phyloP scores from a whole-genome alignment of 2,888 invertebrate genomes.

The Zaprionus bogoriensis region DNA sequence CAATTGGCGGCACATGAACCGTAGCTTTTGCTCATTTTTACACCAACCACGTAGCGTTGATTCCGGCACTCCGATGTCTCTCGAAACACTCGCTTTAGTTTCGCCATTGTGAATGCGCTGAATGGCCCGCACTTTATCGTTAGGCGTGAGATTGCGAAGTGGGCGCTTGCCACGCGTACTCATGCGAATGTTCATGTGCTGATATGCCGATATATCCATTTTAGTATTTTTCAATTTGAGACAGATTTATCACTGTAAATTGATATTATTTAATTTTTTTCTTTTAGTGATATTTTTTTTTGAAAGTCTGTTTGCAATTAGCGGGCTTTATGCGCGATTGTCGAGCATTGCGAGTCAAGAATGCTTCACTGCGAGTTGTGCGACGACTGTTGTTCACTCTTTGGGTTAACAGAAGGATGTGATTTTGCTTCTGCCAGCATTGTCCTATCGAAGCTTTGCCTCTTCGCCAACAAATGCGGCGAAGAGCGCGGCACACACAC shows the following conservation, averaged over 20 bases:
- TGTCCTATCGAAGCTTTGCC: slow-evolving; percentile 48
- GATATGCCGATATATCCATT: slow-evolving; percentile 80
- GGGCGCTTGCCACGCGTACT: slow-evolving; percentile 89
- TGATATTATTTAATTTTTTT: too few relatives aligned
- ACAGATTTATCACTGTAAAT: not conserved
- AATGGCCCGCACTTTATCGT: slow-evolving; percentile 91
- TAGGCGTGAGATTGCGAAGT: slow-evolving; percentile 88
- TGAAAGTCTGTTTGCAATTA: not conserved
- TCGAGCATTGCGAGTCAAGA: slow-evolving; percentile 27
- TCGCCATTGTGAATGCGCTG: slow-evolving; percentile 92
- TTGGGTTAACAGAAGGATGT: slow-evolving; percentile 78
- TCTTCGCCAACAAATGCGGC: slow-evolving; percentile 53
- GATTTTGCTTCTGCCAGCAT: slow-evolving; percentile 57
- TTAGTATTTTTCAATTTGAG: not conserved
- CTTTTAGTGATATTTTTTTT: too few relatives aligned
- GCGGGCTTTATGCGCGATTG: slow-evolving; percentile 21
- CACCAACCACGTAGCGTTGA: slow-evolving; percentile 94
- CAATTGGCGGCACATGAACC: slow-evolving; percentile 87
- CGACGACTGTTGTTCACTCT: slow-evolving; percentile 67
- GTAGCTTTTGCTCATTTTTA: slow-evolving; percentile 90
- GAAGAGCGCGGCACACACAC: slow-evolving; percentile 43
- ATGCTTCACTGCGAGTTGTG: slow-evolving; percentile 27
- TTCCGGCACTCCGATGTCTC: slow-evolving; percentile 93
- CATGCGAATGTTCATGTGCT: slow-evolving; percentile 83
- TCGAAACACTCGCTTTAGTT: slow-evolving; percentile 92